A percentile compares a stretch with the other conserved stretches of the same genome.
phyloP scores from a whole-genome alignment of 2,113 vertebrate genomes.

The Toxotes chatareus region DNA sequence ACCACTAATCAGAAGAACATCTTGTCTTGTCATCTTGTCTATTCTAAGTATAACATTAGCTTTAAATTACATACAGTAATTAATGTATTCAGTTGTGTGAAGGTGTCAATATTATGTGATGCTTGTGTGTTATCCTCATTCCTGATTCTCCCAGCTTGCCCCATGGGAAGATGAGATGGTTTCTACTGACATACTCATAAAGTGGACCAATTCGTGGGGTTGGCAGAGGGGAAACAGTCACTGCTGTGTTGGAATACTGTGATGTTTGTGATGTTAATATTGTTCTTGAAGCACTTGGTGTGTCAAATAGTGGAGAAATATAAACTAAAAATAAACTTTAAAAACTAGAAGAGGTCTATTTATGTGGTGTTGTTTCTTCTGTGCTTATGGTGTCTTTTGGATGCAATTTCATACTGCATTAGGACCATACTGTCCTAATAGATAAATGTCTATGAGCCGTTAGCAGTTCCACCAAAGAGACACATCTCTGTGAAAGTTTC shows the following conservation, averaged over 20 bases:
- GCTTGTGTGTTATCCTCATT: constrained; percentile 64
- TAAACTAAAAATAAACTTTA: constrained; percentile 69
- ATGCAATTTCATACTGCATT: background rate
- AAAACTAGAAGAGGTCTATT: constrained; percentile 23
- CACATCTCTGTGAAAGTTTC: too few relatives aligned
- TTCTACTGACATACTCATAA: constrained; percentile 33
- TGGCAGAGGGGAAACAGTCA: constrained; percentile 64
- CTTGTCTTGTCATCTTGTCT: constrained; percentile 52
- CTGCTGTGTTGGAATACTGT: constrained; percentile 78
- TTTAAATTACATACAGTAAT: constrained; percentile 69
- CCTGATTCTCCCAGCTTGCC: constrained; percentile 42
- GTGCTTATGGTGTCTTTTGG: background rate
- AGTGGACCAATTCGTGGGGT: constrained; percentile 65
- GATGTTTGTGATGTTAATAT: constrained; percentile 81
- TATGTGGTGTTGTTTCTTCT: constrained; percentile 17
- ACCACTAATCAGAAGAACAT: constrained; percentile 41
- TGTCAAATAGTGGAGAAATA: constrained; percentile 83
- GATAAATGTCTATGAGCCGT: too few relatives aligned
- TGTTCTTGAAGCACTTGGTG: constrained; percentile 82
- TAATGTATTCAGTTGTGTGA: constrained; percentile 77
- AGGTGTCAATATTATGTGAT: constrained; percentile 75
- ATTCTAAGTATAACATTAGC: constrained; percentile 71
- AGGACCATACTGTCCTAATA: background rate
- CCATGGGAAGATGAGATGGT: constrained; percentile 36
- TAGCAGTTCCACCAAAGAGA: too few relatives aligned